Percentiles rank a stretch among this genome's conserved stretches.
Conservation (phyloP, 1,140 invertebrate species). For the Ditylenchus dipsaci region DNA sequence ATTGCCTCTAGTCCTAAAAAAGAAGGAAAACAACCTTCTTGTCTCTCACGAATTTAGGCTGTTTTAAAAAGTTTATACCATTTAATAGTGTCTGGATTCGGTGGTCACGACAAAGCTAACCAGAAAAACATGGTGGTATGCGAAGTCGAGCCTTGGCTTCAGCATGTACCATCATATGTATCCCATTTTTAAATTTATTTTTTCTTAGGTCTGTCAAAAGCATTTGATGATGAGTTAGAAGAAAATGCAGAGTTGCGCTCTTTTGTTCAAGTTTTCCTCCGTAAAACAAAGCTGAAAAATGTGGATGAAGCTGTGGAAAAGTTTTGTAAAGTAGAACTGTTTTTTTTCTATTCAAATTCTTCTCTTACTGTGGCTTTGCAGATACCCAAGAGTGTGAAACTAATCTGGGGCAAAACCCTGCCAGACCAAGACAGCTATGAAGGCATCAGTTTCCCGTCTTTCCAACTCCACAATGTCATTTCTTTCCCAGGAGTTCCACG, state of each 20-base stretch:
- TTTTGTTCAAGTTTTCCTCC: slow-evolving; percentile 62
- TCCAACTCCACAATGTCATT: slow-evolving; percentile 70
- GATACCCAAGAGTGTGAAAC: slow-evolving; percentile 59
- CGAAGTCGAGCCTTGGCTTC: no score
- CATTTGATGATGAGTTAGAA: slow-evolving; percentile 66
- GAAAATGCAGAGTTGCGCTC: slow-evolving; percentile 65
- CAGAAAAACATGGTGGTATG: no score
- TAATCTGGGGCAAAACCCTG: slow-evolving; percentile 57
- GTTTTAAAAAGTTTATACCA: no score
- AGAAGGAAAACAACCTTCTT: no score
- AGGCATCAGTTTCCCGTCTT: slow-evolving; percentile 65
- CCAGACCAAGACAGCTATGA: slow-evolving; percentile 44
- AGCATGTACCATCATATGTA: no score
- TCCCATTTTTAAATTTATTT: neutral
- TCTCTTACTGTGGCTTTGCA: slow-evolving; percentile 33
- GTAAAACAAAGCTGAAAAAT: slow-evolving; percentile 52
- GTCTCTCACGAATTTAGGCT: no score
- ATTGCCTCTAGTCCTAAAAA: no score
- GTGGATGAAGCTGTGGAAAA: slow-evolving; percentile 60
- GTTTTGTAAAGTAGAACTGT: slow-evolving; percentile 42
- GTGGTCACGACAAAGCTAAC: no score
- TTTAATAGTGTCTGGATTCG: no score
- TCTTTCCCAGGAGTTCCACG: slow-evolving; percentile 74
- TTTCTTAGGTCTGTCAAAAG: slow-evolving; percentile 65
- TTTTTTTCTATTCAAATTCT: neutral